phyloP scores from a whole-genome alignment of 2,888 invertebrate species.

The Margaritifera margaritifera region DNA sequence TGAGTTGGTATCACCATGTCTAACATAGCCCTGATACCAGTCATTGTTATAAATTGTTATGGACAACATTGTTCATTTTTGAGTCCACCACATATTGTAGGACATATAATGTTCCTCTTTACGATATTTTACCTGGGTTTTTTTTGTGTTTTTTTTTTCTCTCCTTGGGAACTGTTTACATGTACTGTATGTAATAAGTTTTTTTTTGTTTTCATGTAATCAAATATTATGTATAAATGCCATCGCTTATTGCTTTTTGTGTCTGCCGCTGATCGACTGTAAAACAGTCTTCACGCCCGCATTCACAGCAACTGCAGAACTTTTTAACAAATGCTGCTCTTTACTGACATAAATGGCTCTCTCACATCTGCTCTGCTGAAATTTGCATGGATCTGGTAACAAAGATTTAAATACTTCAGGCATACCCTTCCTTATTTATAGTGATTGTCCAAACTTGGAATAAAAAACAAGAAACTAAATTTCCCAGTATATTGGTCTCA shows the following conservation, averaged over 20 bases:
- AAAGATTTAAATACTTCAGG: too few species aligned
- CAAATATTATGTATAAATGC: slow-evolving; percentile 22
- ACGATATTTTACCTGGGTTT: slow-evolving; percentile 34
- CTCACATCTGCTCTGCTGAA: too few species aligned
- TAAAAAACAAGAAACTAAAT: too few species aligned
- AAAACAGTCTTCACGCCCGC: slow-evolving; percentile 40
- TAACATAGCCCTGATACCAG: slow-evolving; percentile 7
- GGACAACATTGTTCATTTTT: slow-evolving; percentile 16
- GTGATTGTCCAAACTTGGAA: too few species aligned
- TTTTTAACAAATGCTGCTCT: too few species aligned
- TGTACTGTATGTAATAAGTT: background rate
- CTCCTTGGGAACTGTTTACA: slow-evolving; percentile 4
- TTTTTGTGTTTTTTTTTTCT: slow-evolving; percentile 3
- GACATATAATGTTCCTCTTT: slow-evolving; percentile 51
- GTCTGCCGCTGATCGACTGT: slow-evolving; percentile 30
- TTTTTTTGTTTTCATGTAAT: slow-evolving; percentile 5
- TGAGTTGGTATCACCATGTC: slow-evolving; percentile 2
- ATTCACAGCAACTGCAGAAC: too few species aligned
- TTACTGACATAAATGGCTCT: too few species aligned
- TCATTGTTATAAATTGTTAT: slow-evolving; percentile 12
- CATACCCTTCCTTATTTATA: too few species aligned
- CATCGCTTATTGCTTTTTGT: slow-evolving; percentile 38
- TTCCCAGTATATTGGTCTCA: too few species aligned
- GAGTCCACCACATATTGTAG: slow-evolving; percentile 17
- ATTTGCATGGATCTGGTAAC: too few species aligned